phyloP scores from a whole-genome alignment of 2,888 invertebrate species.

The Beris morrisii region DNA sequence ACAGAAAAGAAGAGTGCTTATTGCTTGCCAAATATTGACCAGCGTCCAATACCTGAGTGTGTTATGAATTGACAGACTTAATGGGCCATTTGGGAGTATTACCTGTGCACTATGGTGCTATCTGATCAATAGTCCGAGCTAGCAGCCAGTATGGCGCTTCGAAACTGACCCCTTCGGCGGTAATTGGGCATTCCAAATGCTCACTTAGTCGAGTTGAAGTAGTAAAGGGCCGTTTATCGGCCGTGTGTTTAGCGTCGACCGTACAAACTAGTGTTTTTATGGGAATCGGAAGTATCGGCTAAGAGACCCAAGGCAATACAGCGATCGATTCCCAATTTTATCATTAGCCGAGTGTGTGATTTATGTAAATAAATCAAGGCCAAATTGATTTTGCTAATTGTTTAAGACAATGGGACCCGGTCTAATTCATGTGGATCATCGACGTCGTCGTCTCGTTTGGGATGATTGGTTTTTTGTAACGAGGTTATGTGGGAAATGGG shows the following conservation, averaged over 20 bases:
- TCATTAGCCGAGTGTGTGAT: slow-evolving; percentile 1
- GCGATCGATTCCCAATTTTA: no score
- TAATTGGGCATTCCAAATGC: no score
- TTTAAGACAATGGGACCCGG: slow-evolving; percentile 3
- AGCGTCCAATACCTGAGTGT: slow-evolving; percentile 2
- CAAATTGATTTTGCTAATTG: background rate
- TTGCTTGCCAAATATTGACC: slow-evolving; percentile 23
- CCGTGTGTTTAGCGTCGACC: no score
- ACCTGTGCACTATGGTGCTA: no score
- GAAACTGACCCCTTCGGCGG: no score
- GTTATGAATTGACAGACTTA: slow-evolving; percentile 19
- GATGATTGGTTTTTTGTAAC: slow-evolving; percentile 19
- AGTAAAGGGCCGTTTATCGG: no score
- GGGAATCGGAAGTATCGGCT: slow-evolving; percentile 25
- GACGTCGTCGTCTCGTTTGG: slow-evolving; percentile 3
- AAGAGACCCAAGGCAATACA: no score
- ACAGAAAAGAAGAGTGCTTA: slow-evolving; percentile 15
- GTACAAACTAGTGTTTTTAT: background rate
- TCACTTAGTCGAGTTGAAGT: no score
- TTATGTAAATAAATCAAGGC: slow-evolving; percentile 30
- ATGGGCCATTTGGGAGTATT: slow-evolving; percentile 14
- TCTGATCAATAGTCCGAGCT: no score
- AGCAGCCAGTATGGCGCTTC: no score
- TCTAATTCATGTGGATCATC: slow-evolving; percentile 23
- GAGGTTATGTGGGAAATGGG: slow-evolving; percentile 16